Evolutionary conservation across 2,113 vertebrate genomes (phyloP).

Genomic region (Alligator mississippiensis): DNA sequence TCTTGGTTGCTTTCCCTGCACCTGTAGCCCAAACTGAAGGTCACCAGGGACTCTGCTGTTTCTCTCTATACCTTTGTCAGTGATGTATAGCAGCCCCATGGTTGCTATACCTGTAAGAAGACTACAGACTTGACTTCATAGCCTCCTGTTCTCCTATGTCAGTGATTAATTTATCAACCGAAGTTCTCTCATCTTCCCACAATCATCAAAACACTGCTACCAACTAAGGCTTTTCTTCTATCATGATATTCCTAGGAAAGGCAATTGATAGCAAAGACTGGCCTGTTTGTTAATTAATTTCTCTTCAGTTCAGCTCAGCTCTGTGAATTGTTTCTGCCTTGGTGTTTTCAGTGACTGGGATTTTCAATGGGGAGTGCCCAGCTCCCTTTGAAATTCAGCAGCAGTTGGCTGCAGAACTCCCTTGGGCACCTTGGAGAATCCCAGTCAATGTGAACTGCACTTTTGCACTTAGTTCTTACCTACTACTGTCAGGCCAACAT

Average conservation of each 20-base stretch:
- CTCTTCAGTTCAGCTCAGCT: background rate
- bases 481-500: background rate
- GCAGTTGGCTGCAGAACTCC: background rate
- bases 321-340: background rate
- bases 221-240: too few relatives aligned
- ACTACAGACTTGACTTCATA: background rate
- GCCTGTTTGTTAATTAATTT: background rate
- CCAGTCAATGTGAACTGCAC: fast-evolving
- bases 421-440: background rate
- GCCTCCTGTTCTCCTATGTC: background rate
- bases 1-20: background rate
- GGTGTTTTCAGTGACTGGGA: background rate
- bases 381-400: too few relatives aligned
- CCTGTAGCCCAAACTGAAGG: background rate
- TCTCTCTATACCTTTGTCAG: background rate
- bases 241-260: background rate
- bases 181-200: background rate
- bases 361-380: background rate
- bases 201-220: background rate
- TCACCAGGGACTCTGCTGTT: background rate
- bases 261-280: background rate
- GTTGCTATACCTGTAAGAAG: background rate
- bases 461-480: background rate
- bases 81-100: background rate
- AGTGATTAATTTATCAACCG: background rate